Percentiles rank a stretch among this genome's conserved stretches.
phyloP scores from a whole-genome alignment of 2,113 vertebrate genomes.

The Sula dactylatra region DNA sequence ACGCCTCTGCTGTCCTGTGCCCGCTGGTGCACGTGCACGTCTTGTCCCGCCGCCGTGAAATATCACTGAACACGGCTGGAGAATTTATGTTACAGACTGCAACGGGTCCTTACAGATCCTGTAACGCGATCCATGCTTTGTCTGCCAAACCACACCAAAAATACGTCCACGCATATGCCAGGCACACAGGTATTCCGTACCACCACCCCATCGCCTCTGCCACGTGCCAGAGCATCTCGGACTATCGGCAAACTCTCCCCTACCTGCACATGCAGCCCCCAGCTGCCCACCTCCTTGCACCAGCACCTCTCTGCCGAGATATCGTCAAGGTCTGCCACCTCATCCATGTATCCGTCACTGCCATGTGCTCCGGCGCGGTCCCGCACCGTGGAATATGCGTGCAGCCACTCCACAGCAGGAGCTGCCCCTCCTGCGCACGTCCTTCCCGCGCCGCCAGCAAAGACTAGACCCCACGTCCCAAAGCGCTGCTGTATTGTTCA shows the following conservation, averaged over 20 bases:
- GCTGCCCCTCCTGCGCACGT: accelerated
- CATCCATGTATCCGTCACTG: accelerated
- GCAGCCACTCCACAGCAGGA: accelerated
- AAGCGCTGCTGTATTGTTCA: accelerated
- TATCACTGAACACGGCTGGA: accelerated
- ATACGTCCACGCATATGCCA: accelerated
- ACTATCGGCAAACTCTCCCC: background rate
- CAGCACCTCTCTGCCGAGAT: background rate
- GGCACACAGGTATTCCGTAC: accelerated
- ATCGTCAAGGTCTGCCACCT: background rate
- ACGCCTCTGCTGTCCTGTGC: accelerated
- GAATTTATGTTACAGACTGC: background rate
- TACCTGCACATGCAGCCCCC: accelerated
- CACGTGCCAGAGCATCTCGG: accelerated
- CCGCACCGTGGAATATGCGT: accelerated
- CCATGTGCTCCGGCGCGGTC: accelerated
- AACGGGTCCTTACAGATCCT: background rate
- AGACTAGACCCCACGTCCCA: accelerated
- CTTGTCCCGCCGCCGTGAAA: accelerated
- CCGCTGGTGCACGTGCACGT: accelerated
- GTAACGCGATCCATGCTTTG: accelerated
- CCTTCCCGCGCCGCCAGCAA: background rate
- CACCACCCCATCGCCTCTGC: background rate
- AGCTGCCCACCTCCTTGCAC: accelerated
- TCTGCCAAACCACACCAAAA: background rate